A percentile compares a stretch with the other conserved stretches of the same genome.
phyloP scores from a whole-genome alignment of 1,140 invertebrate species.

The Acarapis woodi region DNA sequence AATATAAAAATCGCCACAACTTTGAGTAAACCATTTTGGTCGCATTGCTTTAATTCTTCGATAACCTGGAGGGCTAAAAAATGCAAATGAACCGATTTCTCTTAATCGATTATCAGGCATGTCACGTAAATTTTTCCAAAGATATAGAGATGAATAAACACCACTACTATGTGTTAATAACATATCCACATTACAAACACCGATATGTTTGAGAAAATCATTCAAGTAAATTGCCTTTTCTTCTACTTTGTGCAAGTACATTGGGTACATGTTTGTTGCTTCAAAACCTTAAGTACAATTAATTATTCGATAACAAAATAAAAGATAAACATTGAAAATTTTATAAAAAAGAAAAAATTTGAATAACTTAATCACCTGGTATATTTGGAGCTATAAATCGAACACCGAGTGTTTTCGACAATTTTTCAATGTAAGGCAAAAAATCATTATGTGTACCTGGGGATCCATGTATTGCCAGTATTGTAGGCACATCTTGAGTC shows the following conservation, averaged over 20 bases:
- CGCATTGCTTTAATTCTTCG: background rate
- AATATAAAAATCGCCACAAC: background rate
- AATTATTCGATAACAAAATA: too few species aligned
- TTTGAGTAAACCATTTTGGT: background rate
- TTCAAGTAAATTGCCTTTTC: background rate
- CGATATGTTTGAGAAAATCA: background rate
- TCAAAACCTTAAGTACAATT: background rate
- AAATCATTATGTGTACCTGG: slow-evolving; percentile 11
- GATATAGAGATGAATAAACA: background rate
- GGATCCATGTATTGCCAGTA: slow-evolving; percentile 11
- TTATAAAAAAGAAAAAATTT: too few species aligned
- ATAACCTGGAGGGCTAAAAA: background rate
- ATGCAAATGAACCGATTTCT: background rate
- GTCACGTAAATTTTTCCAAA: background rate
- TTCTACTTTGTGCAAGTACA: background rate
- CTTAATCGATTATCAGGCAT: background rate
- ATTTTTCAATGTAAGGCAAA: slow-evolving; percentile 3
- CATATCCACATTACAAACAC: background rate
- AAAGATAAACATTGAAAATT: too few species aligned
- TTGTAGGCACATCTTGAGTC: background rate
- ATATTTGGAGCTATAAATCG: slow-evolving; percentile 10
- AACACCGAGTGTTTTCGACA: slow-evolving; percentile 2
- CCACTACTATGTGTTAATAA: slow-evolving; percentile 1
- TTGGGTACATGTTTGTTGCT: background rate
- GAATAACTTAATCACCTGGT: slow-evolving; percentile 6